These are phyloP conservation scores for Poecilia latipinna DNA, from an alignment of 2,113 vertebrate genomes.

Conservation along the genomic window DNA sequence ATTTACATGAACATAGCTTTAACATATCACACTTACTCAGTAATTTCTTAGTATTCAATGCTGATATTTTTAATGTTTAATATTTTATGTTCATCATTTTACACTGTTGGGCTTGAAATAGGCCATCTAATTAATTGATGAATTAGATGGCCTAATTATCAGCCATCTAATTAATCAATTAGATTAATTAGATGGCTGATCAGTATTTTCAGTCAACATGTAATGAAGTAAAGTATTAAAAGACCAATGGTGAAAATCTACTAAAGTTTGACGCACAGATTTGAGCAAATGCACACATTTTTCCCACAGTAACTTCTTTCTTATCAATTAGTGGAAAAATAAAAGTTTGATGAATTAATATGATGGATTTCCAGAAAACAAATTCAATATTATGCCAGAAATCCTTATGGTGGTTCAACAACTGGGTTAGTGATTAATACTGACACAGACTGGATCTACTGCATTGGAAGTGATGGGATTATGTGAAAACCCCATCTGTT, in stretches of 20 bases:
- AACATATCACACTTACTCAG: background rate
- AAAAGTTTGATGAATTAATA: background rate
- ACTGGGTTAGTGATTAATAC: background rate
- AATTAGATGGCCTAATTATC: background rate
- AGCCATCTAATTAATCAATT: background rate
- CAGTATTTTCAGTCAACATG: background rate
- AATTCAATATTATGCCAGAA: background rate
- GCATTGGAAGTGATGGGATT: background rate
- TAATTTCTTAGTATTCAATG: background rate
- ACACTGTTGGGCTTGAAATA: background rate
- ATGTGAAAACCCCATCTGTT: conserved; percentile 22
- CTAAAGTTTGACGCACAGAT: background rate
- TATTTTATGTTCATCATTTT: background rate
- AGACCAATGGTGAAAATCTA: background rate
- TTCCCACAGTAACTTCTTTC: background rate
- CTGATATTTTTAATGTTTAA: background rate
- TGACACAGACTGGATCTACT: background rate
- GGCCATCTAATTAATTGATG: background rate
- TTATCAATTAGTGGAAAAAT: background rate
- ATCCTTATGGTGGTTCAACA: background rate
- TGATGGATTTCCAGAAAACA: too few relatives aligned
- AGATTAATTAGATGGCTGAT: background rate
- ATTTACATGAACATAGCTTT: background rate
- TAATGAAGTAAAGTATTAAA: too few relatives aligned
- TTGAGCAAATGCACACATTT: background rate